phyloP scores from a whole-genome alignment of 2,888 invertebrate species.

The Drosophila anomalipes region DNA sequence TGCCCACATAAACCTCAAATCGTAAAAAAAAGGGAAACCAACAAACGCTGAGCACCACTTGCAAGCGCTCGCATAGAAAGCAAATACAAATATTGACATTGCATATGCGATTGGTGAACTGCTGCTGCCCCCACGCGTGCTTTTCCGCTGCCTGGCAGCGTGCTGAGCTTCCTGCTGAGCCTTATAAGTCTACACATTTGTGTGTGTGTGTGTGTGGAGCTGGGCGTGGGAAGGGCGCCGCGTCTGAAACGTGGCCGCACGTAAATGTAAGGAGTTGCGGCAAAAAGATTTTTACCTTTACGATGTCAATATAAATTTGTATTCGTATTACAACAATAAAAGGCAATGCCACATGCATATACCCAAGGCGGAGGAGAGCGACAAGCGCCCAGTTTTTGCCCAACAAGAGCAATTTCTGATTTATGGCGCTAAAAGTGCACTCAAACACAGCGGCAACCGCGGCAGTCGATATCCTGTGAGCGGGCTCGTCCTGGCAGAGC shows the following conservation, averaged over 20 bases:
- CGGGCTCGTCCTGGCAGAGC: constrained; percentile 46
- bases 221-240: background rate
- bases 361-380: background rate
- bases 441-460: constrained; percentile 59
- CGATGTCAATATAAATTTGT: constrained; percentile 83
- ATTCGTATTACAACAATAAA: constrained; percentile 82
- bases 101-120: constrained; percentile 75
- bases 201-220: background rate
- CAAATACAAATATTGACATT: constrained; percentile 78
- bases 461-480: constrained; percentile 21
- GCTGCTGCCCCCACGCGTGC: constrained; percentile 9
- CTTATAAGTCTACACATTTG: constrained; percentile 31
- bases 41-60: constrained; percentile 51
- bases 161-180: constrained; percentile 42
- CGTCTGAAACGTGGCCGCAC: constrained; percentile 32
- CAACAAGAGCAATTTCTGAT: constrained; percentile 71
- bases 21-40: constrained; percentile 63
- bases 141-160: background rate
- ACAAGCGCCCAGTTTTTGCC: constrained; percentile 16
- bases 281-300: constrained; percentile 78
- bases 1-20: constrained; percentile 65
- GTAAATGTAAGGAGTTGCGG: constrained; percentile 63
- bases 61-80: constrained; percentile 70
- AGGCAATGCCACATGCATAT: constrained; percentile 32
- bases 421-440: constrained; percentile 80